A percentile compares a stretch with the other conserved stretches of the same genome.
phyloP scores from a whole-genome alignment of 2,888 invertebrate genomes.

The Calliopum simillimum region DNA sequence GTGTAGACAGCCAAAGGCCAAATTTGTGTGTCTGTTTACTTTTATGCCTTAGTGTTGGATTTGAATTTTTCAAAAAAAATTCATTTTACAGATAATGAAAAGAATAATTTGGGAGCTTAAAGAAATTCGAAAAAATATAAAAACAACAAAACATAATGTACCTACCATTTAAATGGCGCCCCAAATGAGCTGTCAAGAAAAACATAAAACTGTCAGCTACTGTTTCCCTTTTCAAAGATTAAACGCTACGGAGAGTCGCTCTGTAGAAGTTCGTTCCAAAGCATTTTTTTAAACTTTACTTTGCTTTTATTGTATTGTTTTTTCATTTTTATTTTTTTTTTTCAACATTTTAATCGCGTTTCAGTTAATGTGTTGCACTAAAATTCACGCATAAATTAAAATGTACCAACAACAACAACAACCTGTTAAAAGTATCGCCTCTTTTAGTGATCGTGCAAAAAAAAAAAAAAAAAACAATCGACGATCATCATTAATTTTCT shows the following conservation, averaged over 20 bases:
- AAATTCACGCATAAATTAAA: constrained; percentile 31
- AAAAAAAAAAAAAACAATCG: no score
- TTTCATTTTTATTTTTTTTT: not conserved
- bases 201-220: constrained; percentile 37
- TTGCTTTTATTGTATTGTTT: not conserved
- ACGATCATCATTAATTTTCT: constrained; percentile 30
- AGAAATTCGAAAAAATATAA: no score
- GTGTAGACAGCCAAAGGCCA: no score
- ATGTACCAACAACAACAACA: not conserved
- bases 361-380: constrained; percentile 31
- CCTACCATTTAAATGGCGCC: constrained; percentile 25
- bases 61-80: no score
- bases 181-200: constrained; percentile 32
- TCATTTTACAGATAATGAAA: no score
- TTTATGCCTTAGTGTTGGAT: no score
- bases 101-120: no score
- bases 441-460: constrained; percentile 18
- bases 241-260: not conserved
- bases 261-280: not conserved
- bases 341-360: constrained; percentile 15
- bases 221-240: constrained; percentile 8
- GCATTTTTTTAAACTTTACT: not conserved
- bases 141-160: no score
- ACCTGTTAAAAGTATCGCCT: constrained; percentile 14
- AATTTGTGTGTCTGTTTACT: no score